Conservation (phyloP, 1,140 invertebrate genomes). For the Panulirus ornatus region DNA sequence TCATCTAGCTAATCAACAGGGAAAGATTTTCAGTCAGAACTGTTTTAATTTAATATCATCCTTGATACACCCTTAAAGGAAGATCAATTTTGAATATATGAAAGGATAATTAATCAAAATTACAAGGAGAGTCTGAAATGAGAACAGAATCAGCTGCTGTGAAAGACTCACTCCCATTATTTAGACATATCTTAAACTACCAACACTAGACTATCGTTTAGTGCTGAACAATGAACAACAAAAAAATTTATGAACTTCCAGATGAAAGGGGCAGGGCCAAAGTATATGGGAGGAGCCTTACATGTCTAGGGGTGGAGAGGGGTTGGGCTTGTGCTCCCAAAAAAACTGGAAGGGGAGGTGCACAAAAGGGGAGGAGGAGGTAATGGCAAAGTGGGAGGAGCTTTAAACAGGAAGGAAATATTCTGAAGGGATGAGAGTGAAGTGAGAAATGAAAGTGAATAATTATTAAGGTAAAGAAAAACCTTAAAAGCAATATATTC, state of each 20-base stretch:
- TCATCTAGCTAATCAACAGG: no score
- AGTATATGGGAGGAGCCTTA: not conserved
- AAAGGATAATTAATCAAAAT: not conserved
- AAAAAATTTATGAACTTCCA: not conserved
- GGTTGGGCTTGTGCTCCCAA: slow-evolving; percentile 1
- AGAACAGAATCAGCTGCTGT: not conserved
- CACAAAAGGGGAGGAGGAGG: not conserved
- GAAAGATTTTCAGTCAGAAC: no score
- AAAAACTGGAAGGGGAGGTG: slow-evolving; percentile 1
- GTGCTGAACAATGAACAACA: not conserved
- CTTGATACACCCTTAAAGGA: not conserved
- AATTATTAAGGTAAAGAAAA: no score
- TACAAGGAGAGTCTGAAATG: not conserved
- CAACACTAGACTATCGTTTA: not conserved
- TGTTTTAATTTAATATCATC: not conserved
- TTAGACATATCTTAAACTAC: not conserved
- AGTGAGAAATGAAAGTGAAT: not conserved
- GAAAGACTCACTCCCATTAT: no score
- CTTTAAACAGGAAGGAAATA: not conserved
- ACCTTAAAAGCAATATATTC: no score
- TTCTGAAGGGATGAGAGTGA: not conserved
- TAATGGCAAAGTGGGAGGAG: not conserved
- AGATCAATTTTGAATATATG: no score
- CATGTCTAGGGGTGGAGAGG: not conserved
- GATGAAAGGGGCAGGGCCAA: not conserved